phyloP scores from a whole-genome alignment of 2,113 vertebrate genomes.

The Struthio camelus region DNA sequence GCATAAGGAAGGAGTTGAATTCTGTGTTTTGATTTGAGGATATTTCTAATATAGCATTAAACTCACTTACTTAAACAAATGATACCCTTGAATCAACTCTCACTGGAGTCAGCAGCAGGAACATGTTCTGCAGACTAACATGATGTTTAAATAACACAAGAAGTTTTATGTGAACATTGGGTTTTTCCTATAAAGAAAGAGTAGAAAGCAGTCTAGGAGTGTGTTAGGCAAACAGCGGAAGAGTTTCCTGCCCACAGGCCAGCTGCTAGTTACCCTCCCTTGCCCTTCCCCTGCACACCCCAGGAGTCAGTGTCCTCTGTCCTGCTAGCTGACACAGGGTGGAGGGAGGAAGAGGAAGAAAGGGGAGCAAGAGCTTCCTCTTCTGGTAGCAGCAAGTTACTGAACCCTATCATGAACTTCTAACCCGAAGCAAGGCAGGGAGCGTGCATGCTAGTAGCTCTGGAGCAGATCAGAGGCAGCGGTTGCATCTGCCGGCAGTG shows the following conservation, averaged over 20 bases:
- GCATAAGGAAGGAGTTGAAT: background rate
- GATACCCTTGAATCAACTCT: background rate
- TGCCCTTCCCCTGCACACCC: background rate
- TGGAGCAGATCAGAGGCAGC: background rate
- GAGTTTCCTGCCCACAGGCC: background rate
- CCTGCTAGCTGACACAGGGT: background rate
- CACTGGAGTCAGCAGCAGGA: background rate
- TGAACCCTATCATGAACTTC: background rate
- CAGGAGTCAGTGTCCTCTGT: background rate
- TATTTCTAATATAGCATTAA: background rate
- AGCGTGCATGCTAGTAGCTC: background rate
- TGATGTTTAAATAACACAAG: background rate
- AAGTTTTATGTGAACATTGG: background rate
- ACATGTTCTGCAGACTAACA: background rate
- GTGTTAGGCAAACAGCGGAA: background rate
- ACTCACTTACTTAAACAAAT: background rate
- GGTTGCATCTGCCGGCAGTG: background rate
- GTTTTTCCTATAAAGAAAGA: background rate
- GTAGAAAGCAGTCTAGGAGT: background rate
- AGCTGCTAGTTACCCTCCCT: background rate
- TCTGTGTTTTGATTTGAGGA: background rate
- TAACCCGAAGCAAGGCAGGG: background rate
- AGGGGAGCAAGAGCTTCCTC: background rate
- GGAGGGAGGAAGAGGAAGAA: conserved; percentile 8
- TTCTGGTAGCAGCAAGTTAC: background rate